Evolutionary conservation across 2,888 invertebrate genomes (phyloP).

Genomic region (Amphipyra berbera): DNA sequence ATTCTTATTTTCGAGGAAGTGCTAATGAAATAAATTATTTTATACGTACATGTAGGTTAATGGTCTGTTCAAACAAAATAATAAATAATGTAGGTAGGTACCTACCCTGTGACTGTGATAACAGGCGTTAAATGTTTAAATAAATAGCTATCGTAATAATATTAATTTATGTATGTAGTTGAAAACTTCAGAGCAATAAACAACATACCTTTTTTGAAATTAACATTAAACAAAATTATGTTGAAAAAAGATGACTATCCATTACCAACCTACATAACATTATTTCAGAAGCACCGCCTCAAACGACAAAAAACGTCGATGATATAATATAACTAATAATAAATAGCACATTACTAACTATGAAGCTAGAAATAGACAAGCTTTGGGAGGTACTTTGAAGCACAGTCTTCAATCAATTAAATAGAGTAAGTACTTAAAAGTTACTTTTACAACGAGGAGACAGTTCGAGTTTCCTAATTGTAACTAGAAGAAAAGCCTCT

Average conservation of each 20-base stretch:
- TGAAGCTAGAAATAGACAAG: slow-evolving; percentile 59
- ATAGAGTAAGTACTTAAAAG: slow-evolving; percentile 19
- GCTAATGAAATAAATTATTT: slow-evolving; percentile 73
- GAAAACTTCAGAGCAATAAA: no score
- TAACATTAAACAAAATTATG: no score
- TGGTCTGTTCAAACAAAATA: background rate
- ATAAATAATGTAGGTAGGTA: no score
- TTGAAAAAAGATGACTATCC: no score
- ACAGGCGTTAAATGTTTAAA: no score
- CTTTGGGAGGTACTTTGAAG: slow-evolving; percentile 66
- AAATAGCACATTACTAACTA: slow-evolving; percentile 65
- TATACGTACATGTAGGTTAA: background rate
- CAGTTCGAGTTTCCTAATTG: background rate
- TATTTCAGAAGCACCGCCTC: slow-evolving; percentile 82
- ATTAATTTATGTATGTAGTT: no score
- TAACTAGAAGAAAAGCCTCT: background rate
- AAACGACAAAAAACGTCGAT: slow-evolving; percentile 65
- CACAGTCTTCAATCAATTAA: slow-evolving; percentile 59
- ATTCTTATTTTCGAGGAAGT: slow-evolving; percentile 77
- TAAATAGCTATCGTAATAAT: no score
- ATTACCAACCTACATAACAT: slow-evolving; percentile 1
- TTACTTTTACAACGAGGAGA: slow-evolving; percentile 1
- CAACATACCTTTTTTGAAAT: no score
- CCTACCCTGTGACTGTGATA: no score
- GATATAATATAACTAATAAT: slow-evolving; percentile 56